These are phyloP conservation scores for Prionace glauca DNA, from an alignment of 2,797 vertebrate species.

Conservation along the genomic window DNA sequence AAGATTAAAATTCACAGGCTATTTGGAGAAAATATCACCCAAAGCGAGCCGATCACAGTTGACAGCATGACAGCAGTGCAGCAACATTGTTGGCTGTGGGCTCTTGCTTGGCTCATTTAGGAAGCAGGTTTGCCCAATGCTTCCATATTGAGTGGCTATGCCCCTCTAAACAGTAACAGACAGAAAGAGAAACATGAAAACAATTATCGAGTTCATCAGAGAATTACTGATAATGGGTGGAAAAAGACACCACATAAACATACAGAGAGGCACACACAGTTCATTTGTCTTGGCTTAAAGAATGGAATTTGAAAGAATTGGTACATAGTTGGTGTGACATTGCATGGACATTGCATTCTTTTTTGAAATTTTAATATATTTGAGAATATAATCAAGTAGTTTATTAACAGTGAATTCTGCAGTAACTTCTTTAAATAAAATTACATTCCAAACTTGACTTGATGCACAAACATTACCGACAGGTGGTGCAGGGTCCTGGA, in stretches of 20 bases:
- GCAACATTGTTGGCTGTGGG: background rate
- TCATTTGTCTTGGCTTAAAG: background rate
- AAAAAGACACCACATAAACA: background rate
- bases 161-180: background rate
- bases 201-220: background rate
- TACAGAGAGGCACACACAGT: background rate
- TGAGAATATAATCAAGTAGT: background rate
- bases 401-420: background rate
- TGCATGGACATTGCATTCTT: background rate
- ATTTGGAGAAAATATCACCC: background rate
- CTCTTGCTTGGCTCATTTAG: background rate
- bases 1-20: background rate
- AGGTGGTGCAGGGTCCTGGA: background rate
- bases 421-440: background rate
- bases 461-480: background rate
- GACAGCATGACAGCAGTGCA: background rate
- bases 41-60: background rate
- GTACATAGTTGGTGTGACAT: background rate
- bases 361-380: background rate
- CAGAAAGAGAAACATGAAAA: conserved; percentile 6
- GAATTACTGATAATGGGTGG: background rate
- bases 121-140: background rate
- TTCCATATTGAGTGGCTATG: background rate
- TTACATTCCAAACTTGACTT: background rate
- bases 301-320: background rate